Conservation (phyloP, 2,797 vertebrate species). For the Eurystomus glaucurus region DNA sequence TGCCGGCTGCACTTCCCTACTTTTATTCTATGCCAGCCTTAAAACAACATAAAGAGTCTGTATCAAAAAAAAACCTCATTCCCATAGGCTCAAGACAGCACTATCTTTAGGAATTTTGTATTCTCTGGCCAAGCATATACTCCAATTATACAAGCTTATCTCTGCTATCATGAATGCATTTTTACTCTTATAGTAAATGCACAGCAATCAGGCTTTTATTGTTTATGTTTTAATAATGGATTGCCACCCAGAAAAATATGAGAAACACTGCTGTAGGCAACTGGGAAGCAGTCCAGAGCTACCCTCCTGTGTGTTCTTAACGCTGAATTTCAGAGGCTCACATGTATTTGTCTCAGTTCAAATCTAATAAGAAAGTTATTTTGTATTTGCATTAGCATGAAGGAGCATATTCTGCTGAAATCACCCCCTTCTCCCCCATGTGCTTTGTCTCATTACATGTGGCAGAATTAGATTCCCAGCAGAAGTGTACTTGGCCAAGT, state of each 20-base stretch:
- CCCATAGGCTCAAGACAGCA: background rate
- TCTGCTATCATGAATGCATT: slow-evolving; percentile 5
- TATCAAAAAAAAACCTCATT: background rate
- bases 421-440: background rate
- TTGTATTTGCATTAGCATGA: slow-evolving; percentile 32
- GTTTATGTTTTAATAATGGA: slow-evolving; percentile 48
- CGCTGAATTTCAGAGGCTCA: slow-evolving; percentile 22
- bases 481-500: background rate
- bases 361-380: slow-evolving; percentile 28
- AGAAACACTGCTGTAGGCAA: slow-evolving; percentile 56
- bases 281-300: slow-evolving; percentile 50
- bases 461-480: background rate
- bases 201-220: slow-evolving; percentile 1
- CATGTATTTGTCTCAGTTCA: slow-evolving; percentile 1
- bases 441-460: background rate
- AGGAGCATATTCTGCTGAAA: slow-evolving; percentile 14
- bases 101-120: slow-evolving; percentile 19
- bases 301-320: slow-evolving; percentile 51
- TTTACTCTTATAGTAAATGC: slow-evolving; percentile 12
- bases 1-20: background rate
- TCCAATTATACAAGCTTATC: slow-evolving; percentile 30
- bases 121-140: slow-evolving; percentile 19
- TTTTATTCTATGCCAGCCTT: background rate
- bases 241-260: slow-evolving; percentile 48
- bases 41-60: slow-evolving; percentile 24